phyloP scores from a whole-genome alignment of 2,888 invertebrate genomes.

The Flexamia atlantica region DNA sequence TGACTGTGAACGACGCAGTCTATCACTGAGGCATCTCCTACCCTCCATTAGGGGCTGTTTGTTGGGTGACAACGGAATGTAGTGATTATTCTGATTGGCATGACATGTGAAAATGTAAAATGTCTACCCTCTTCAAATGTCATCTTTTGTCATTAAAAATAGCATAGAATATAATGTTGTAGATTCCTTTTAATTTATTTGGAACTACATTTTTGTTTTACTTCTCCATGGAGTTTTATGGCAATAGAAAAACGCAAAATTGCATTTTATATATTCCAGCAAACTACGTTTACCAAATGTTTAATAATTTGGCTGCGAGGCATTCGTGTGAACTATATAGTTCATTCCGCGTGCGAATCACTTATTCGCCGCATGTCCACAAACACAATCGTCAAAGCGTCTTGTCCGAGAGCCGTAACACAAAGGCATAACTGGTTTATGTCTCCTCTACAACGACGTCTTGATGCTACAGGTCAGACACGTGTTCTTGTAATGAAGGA shows the following conservation, averaged over 20 bases:
- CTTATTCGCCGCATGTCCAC: neutral
- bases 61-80: conserved; percentile 7
- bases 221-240: too few species aligned
- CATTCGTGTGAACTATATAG: too few species aligned
- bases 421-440: conserved; percentile 17
- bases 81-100: neutral
- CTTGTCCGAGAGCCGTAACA: neutral
- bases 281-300: too few species aligned
- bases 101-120: conserved; percentile 14
- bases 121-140: conserved; percentile 19
- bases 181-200: too few species aligned
- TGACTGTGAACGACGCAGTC: neutral
- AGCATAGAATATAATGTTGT: too few species aligned
- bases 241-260: too few species aligned
- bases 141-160: neutral
- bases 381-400: neutral
- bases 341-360: neutral
- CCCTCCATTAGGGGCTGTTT: conserved; percentile 33
- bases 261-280: too few species aligned
- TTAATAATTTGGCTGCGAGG: too few species aligned
- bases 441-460: neutral
- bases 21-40: neutral
- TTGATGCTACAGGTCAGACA: conserved; percentile 5
- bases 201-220: too few species aligned
- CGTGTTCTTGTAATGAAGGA: neutral